A percentile compares a stretch with the other conserved stretches of the same genome.
These are phyloP conservation scores for Prunella himalayana DNA, from an alignment of 2,113 vertebrate genomes.

Conservation along the genomic window DNA sequence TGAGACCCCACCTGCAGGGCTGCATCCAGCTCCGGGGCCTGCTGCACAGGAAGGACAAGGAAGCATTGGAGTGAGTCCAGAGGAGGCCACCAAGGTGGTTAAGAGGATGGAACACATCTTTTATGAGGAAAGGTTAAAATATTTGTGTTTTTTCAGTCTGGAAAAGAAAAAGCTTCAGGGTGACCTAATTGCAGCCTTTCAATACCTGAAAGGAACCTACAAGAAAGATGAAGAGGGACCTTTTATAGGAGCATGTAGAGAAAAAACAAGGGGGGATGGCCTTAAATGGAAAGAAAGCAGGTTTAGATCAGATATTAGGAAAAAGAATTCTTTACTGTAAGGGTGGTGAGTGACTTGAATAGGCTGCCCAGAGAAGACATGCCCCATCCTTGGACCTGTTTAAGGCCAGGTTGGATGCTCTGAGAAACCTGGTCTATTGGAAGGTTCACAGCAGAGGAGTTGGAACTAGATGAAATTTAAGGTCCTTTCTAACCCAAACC, in stretches of 20 bases:
- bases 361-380: not conserved
- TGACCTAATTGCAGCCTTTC: not conserved
- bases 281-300: not conserved
- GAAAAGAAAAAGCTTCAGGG: not conserved
- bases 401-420: not conserved
- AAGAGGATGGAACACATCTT: too few relatives aligned
- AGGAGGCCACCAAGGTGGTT: not conserved
- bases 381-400: not conserved
- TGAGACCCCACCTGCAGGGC: too few relatives aligned
- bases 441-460: not conserved
- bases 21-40: not conserved
- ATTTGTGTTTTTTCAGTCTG: not conserved
- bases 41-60: too few relatives aligned
- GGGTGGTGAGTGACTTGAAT: not conserved
- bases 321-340: not conserved
- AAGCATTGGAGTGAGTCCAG: accelerated
- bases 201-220: not conserved
- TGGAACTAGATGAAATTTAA: not conserved
- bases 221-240: not conserved
- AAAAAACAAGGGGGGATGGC: not conserved
- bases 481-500: not conserved
- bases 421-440: not conserved
- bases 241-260: too few relatives aligned
- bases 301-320: not conserved
- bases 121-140: not conserved